Evolutionary conservation across 2,797 vertebrate species (phyloP).

Genomic region (Microctenopoma lineatum): DNA sequence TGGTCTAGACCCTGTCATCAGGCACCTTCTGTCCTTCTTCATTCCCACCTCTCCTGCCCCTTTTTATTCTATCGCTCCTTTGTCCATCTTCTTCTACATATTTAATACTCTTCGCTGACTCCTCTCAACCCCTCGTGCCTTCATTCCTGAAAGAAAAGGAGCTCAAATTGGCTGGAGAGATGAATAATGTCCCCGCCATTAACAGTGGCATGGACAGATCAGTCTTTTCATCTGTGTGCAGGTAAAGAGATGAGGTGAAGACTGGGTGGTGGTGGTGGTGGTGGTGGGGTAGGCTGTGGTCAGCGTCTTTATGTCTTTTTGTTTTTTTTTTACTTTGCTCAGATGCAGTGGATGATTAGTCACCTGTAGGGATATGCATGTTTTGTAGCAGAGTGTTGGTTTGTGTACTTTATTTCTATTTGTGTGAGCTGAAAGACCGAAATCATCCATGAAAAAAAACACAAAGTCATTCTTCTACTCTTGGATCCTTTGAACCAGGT

Average conservation of each 20-base stretch:
- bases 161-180: conserved; percentile 88
- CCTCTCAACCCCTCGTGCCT: conserved; percentile 75
- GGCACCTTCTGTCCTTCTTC: conserved; percentile 57
- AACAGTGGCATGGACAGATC: conserved; percentile 83
- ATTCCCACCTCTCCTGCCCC: conserved; percentile 62
- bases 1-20: conserved; percentile 11
- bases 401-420: background rate
- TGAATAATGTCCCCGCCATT: conserved; percentile 91
- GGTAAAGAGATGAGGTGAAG: conserved; percentile 66
- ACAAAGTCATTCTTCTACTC: too few species aligned
- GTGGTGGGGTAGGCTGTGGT: conserved; percentile 19
- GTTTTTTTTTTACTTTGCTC: conserved; percentile 52
- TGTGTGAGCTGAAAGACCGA: background rate
- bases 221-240: conserved; percentile 86
- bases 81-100: conserved; percentile 84
- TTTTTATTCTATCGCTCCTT: conserved; percentile 71
- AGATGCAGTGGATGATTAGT: conserved; percentile 15
- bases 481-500: background rate
- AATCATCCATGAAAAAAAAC: background rate
- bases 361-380: conserved; percentile 24
- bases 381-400: background rate
- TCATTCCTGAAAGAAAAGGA: conserved; percentile 79
- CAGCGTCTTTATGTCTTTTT: conserved; percentile 32
- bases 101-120: conserved; percentile 84
- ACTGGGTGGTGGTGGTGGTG: conserved; percentile 6